Evolutionary conservation across 92 coral and sea anemone genomes (phyloP).

Genomic region (Heliopora coerulea): DNA sequence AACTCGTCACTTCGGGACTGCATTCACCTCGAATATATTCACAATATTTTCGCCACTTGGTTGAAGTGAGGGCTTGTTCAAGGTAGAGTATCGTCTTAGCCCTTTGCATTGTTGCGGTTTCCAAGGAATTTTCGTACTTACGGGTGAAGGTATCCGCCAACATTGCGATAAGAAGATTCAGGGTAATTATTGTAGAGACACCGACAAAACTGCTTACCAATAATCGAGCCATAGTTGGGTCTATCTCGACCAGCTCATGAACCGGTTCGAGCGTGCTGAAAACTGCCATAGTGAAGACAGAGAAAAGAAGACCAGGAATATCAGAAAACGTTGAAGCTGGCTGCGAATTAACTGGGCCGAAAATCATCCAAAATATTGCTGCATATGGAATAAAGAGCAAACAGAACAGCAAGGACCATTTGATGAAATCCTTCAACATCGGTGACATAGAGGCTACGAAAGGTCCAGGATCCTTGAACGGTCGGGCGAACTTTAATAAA

Average conservation of each 20-base stretch:
- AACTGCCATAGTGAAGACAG: constrained; percentile 93
- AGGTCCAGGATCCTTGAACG: constrained; percentile 50
- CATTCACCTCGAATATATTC: constrained; percentile 14
- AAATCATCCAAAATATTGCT: constrained; percentile 37
- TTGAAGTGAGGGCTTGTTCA: constrained; percentile 20
- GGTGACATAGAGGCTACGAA: constrained; percentile 40
- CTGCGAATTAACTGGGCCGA: constrained; percentile 47
- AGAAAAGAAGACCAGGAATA: constrained; percentile 70
- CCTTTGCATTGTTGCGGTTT: constrained; percentile 39
- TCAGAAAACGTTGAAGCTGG: constrained; percentile 59
- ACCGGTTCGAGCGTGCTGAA: constrained; percentile 36
- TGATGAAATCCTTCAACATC: constrained; percentile 37
- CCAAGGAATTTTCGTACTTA: constrained; percentile 35
- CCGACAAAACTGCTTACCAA: constrained; percentile 17
- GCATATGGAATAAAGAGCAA: constrained; percentile 36
- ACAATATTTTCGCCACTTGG: constrained; percentile 5
- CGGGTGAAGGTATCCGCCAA: constrained; percentile 37
- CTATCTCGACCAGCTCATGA: constrained; percentile 1
- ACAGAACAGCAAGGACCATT: constrained; percentile 33
- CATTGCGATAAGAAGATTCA: constrained; percentile 39
- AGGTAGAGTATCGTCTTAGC: constrained; percentile 37
- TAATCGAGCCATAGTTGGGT: constrained; percentile 19
- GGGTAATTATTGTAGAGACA: constrained; percentile 20
- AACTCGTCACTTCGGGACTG: constrained; percentile 29
- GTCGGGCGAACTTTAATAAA: constrained; percentile 88